A percentile compares a stretch with the other conserved stretches of the same genome.
phyloP scores from a whole-genome alignment of 2,797 vertebrate genomes.

The Tenualosa ilisha region DNA sequence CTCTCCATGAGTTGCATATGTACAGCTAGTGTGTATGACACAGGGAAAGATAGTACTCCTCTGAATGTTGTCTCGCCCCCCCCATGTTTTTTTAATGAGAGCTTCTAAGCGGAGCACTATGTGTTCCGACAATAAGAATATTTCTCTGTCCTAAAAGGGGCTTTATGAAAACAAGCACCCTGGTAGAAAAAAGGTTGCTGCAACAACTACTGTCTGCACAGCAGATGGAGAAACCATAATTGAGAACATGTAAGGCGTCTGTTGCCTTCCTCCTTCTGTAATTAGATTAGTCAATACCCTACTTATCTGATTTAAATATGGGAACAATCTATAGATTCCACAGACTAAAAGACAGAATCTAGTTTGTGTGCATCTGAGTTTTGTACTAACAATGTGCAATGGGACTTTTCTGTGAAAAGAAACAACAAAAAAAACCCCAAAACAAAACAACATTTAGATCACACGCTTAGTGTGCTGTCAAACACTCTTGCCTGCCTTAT shows the following conservation, averaged over 20 bases:
- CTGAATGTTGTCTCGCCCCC: neutral
- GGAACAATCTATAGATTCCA: neutral
- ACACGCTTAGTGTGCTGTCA: slow-evolving; percentile 43
- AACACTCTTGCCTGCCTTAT: neutral
- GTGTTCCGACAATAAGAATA: slow-evolving; percentile 30
- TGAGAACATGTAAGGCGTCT: slow-evolving; percentile 25
- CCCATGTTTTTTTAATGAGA: slow-evolving; percentile 8
- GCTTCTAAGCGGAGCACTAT: slow-evolving; percentile 29
- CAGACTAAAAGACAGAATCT: neutral
- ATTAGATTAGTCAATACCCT: neutral
- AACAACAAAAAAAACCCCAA: neutral
- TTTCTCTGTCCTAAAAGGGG: slow-evolving; percentile 54
- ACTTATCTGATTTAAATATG: slow-evolving; percentile 23
- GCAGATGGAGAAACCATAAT: slow-evolving; percentile 36
- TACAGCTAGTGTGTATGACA: slow-evolving; percentile 57
- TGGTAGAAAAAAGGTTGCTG: neutral
- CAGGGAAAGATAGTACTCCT: slow-evolving; percentile 42
- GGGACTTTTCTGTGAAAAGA: slow-evolving; percentile 4
- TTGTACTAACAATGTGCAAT: slow-evolving; percentile 20
- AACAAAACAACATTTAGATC: slow-evolving; percentile 39
- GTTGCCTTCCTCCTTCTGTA: neutral
- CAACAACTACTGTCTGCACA: neutral
- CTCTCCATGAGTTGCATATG: slow-evolving; percentile 56
- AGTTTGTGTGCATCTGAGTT: neutral
- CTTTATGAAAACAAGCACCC: slow-evolving; percentile 29